These are phyloP conservation scores for Epistrophella euchroma DNA, from an alignment of 2,888 invertebrate genomes.

Conservation along the genomic window DNA sequence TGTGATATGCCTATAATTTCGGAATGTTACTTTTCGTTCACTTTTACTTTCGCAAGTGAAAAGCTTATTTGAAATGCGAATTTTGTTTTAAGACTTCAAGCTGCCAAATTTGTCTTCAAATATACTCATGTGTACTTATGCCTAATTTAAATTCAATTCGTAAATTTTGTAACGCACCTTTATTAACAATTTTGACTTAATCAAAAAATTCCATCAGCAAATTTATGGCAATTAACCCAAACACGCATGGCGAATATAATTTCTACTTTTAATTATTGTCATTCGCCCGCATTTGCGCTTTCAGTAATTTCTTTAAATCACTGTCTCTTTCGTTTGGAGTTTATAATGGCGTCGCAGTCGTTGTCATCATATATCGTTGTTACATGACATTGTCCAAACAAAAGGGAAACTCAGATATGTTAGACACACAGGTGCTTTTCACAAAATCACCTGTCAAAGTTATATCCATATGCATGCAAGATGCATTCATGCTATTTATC, in stretches of 20 bases:
- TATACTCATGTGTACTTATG: neutral
- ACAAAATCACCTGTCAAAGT: conserved; percentile 61
- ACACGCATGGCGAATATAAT: conserved; percentile 30
- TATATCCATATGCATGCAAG: conserved; percentile 67
- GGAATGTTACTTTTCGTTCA: neutral
- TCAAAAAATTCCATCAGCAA: conserved; percentile 46
- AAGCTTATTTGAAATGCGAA: neutral
- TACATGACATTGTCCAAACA: conserved; percentile 30
- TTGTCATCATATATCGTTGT: neutral
- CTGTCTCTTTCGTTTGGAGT: conserved; percentile 33
- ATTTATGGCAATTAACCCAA: conserved; percentile 14
- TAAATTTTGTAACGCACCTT: neutral
- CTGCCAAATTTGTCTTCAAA: neutral
- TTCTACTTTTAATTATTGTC: conserved; percentile 69
- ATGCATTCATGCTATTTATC: conserved; percentile 37
- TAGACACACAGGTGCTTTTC: conserved; percentile 65
- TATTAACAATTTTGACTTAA: conserved; percentile 22
- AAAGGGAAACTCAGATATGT: conserved; percentile 69
- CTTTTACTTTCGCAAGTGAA: neutral
- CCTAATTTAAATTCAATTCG: neutral
- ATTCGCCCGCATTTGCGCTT: conserved; percentile 57
- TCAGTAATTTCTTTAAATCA: conserved; percentile 40
- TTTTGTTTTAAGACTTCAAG: neutral
- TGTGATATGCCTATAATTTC: too few relatives aligned
- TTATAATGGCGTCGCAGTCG: conserved; percentile 1